These are phyloP conservation scores for Synergus laeviventris DNA, from an alignment of 2,888 invertebrate species.

Conservation along the genomic window DNA sequence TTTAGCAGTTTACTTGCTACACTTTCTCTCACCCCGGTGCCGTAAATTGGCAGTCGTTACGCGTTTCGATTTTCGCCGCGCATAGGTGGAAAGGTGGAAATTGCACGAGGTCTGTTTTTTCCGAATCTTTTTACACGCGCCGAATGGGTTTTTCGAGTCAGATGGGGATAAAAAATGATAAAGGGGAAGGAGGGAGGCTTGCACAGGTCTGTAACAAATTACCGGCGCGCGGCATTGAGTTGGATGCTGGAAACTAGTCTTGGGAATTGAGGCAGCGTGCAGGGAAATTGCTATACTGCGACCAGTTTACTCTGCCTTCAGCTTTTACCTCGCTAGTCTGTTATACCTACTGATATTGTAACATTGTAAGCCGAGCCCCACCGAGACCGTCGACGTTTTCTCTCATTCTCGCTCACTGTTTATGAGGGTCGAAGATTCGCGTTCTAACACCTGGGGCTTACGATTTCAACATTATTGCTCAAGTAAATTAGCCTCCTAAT, in stretches of 20 bases:
- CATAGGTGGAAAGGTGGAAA: neutral
- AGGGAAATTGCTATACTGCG: conserved; percentile 64
- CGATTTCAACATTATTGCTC: conserved; percentile 58
- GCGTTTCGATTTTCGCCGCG: neutral
- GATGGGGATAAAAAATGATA: conserved; percentile 64
- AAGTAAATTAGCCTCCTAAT: conserved; percentile 69
- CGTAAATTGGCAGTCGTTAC: neutral
- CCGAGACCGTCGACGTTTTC: neutral
- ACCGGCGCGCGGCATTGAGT: conserved; percentile 59
- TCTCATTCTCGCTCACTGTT: no score
- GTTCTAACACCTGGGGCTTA: conserved; percentile 69
- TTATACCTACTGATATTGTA: neutral
- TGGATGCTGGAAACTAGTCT: conserved; percentile 42
- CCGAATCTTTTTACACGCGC: conserved; percentile 52
- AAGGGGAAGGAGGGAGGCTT: conserved; percentile 52
- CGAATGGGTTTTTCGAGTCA: conserved; percentile 49
- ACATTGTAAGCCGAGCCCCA: neutral
- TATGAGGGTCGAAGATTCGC: conserved; percentile 65
- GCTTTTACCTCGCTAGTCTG: neutral
- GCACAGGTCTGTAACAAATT: conserved; percentile 65
- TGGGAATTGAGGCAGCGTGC: conserved; percentile 49
- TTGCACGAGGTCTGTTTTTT: conserved; percentile 28
- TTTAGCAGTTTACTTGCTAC: neutral
- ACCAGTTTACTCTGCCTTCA: conserved; percentile 53
- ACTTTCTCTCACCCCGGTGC: neutral